phyloP scores from a whole-genome alignment of 2,888 invertebrate genomes.

The Watsonalla binaria region DNA sequence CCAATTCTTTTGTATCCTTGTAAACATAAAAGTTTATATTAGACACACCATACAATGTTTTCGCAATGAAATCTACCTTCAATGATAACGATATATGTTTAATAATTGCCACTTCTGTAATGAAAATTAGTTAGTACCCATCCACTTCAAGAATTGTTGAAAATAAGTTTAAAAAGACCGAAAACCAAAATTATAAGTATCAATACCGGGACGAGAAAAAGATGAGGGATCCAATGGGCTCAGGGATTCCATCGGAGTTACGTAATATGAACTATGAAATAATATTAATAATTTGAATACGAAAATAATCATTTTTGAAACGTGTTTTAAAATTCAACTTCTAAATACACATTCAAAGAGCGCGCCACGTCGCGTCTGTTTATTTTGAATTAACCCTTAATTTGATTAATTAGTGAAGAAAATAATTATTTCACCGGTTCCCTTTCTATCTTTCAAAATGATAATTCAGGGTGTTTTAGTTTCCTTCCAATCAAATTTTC shows the following conservation, averaged over 20 bases:
- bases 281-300: too few relatives aligned
- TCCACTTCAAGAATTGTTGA: not conserved
- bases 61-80: slow-evolving; percentile 84
- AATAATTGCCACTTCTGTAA: slow-evolving; percentile 82
- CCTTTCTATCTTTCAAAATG: too few relatives aligned
- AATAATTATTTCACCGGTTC: too few relatives aligned
- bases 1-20: slow-evolving; percentile 73
- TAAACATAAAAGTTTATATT: slow-evolving; percentile 81
- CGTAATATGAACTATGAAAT: not conserved
- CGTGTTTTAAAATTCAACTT: not conserved
- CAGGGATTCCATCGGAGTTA: slow-evolving; percentile 46
- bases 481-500: too few relatives aligned
- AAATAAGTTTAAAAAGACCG: not conserved
- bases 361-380: too few relatives aligned
- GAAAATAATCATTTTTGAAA: too few relatives aligned
- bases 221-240: slow-evolving; percentile 90
- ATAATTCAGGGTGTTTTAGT: too few relatives aligned
- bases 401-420: too few relatives aligned
- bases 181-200: not conserved
- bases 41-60: slow-evolving; percentile 83
- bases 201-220: slow-evolving; percentile 86
- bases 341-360: not conserved
- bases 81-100: slow-evolving; percentile 82
- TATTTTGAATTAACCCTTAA: too few relatives aligned
- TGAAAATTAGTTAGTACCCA: slow-evolving; percentile 8